Evolutionary conservation across 2,113 vertebrate species (phyloP), one percentile per base, ranked within the genome.

Genomic region (Todiramphus saurophagus): DNA sequence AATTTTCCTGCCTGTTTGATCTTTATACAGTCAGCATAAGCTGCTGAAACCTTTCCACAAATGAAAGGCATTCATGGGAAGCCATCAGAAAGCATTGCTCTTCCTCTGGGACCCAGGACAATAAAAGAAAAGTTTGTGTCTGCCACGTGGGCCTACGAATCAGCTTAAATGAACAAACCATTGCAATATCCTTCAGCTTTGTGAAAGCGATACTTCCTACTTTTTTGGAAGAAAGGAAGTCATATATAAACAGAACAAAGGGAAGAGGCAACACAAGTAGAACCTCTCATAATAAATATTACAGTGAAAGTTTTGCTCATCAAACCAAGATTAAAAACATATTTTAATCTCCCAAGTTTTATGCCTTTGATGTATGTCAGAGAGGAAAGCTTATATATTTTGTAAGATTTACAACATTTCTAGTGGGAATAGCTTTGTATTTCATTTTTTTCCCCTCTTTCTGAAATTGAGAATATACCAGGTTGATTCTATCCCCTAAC

Each of bases 211-310:
- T 97, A 94, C 95, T 97, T 97, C 97, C 98, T 97, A 95, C 85
- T 97, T 91, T 86, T 93, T 58, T 73, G 94, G 96, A 96, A 96
- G 94, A 97, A 91, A 97, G 97, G 97, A 97, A 97, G 97, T 94
- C 90, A 75, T 94, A 95, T 83, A 64, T 94, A 97, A 97, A 98
- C 95, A 97, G 98, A 96, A 98, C 98, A 98, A 98, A 98, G 95
- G 96, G 98, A 97, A 97, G 97, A 97, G 93, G 93, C 97, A 98
- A 98, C 98, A 98, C 97, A 97, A 98, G 98, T 95, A 94, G 97
- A 97, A 95, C 79, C 98, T 96, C 93, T 58, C 95, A 95, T 95
- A 98, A 97, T 97, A 98, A 93, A 96, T 95, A 97, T 95, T 94
- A 83, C 69, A 87, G 97, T 95, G 94, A 97, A 98, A 98, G 97